phyloP scores from a whole-genome alignment of 2,888 invertebrate genomes.

The Drosophila mimetica region DNA sequence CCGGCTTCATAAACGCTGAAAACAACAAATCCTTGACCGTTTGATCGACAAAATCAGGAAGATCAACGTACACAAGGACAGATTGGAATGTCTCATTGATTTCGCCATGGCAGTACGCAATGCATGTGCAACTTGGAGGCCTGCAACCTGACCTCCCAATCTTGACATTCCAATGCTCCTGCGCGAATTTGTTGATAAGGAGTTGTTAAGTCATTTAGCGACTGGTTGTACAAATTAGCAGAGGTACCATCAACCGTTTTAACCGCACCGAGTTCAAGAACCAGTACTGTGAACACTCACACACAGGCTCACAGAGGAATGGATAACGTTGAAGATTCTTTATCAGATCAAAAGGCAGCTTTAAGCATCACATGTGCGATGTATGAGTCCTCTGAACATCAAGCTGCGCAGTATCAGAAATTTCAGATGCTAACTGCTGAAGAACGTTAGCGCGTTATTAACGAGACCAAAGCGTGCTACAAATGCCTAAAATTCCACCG shows the following conservation, averaged over 20 bases:
- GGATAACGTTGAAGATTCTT: too few relatives aligned
- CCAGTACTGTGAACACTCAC: background rate
- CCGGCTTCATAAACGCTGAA: background rate
- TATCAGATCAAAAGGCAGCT: background rate
- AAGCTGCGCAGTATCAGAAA: background rate
- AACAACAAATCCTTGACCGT: background rate
- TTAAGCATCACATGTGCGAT: background rate
- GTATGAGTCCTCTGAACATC: background rate
- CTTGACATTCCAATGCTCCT: too few relatives aligned
- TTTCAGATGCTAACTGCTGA: background rate
- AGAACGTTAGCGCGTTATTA: too few relatives aligned
- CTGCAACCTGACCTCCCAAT: too few relatives aligned
- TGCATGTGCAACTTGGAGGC: too few relatives aligned
- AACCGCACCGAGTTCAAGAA: background rate
- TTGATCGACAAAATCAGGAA: background rate
- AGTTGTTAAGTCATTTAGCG: background rate
- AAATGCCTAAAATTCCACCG: background rate
- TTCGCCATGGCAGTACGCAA: background rate
- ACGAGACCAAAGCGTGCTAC: background rate
- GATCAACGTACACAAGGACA: background rate
- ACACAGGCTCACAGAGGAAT: background rate
- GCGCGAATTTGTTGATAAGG: too few relatives aligned
- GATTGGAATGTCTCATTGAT: background rate
- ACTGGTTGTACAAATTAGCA: background rate
- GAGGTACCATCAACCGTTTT: background rate